phyloP scores from a whole-genome alignment of 1,140 invertebrate species.

The Saccostrea cuccullata region DNA sequence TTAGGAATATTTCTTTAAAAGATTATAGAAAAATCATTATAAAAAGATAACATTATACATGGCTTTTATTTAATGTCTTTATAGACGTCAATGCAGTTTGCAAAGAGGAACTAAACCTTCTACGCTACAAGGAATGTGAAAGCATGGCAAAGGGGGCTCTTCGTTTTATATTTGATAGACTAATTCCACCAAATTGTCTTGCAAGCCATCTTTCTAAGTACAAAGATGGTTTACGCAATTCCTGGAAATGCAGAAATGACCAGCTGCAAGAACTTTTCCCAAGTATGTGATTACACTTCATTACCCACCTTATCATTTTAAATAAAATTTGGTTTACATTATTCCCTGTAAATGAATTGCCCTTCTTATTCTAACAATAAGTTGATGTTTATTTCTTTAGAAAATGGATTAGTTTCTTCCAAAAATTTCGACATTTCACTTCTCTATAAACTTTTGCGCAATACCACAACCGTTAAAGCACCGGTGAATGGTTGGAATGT shows the following conservation, averaged over 20 bases:
- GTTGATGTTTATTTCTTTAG: neutral
- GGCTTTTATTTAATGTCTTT: neutral
- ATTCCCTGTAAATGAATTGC: neutral
- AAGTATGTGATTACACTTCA: neutral
- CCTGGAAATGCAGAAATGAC: neutral
- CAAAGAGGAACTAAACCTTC: neutral
- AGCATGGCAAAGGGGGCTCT: neutral
- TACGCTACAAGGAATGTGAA: neutral
- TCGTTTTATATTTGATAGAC: neutral
- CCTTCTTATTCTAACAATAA: neutral
- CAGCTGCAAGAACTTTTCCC: neutral
- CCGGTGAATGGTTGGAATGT: neutral
- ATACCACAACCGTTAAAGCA: neutral
- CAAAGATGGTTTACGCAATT: neutral
- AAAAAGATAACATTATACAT: neutral
- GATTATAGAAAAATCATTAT: neutral
- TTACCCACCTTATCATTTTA: too few relatives aligned
- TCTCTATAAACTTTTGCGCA: neutral
- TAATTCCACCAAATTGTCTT: neutral
- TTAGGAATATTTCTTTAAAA: neutral
- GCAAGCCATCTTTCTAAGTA: neutral
- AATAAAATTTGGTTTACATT: neutral
- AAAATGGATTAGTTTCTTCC: neutral
- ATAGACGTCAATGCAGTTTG: neutral
- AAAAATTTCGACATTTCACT: neutral